Conservation (phyloP, 30 jellyfish, hydroid and myxozoan species). For the Hydractinia echinata region DNA sequence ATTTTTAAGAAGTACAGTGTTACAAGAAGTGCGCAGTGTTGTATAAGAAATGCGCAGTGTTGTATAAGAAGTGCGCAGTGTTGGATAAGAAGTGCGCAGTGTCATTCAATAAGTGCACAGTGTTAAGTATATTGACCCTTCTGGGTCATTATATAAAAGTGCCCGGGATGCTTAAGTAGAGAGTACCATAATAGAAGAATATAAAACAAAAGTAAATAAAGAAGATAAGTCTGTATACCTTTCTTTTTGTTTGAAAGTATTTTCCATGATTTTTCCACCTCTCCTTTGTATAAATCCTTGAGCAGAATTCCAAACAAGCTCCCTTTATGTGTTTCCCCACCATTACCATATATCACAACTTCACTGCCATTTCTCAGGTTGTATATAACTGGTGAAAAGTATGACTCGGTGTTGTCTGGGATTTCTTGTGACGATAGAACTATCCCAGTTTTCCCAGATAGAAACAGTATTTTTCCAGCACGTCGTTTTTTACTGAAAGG, state of each 20-base stretch:
- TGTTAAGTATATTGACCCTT: no score
- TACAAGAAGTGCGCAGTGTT: no score
- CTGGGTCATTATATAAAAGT: no score
- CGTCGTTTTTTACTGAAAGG: slow-evolving; percentile 60
- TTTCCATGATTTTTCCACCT: slow-evolving; percentile 29
- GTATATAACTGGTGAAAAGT: slow-evolving; percentile 82
- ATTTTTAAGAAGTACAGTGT: no score
- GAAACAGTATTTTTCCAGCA: slow-evolving; percentile 56
- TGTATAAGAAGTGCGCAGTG: no score
- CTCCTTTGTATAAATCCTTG: slow-evolving; percentile 52
- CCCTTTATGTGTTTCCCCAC: slow-evolving; percentile 91
- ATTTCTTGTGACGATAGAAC: slow-evolving; percentile 49
- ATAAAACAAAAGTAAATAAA: no score
- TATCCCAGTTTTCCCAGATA: slow-evolving; percentile 69
- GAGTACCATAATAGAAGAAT: no score
- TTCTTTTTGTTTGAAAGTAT: slow-evolving; percentile 39
- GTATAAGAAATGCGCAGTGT: no score
- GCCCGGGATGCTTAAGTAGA: no score
- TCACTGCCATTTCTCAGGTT: slow-evolving; percentile 64
- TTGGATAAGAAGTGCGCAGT: no score
- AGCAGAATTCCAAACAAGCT: slow-evolving; percentile 61
- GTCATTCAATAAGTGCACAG: no score
- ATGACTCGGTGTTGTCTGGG: slow-evolving; percentile 72
- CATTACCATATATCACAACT: slow-evolving; percentile 73
- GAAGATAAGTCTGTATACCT: slow-evolving; percentile 33